Percentiles rank a stretch among this genome's conserved stretches.
phyloP scores from a whole-genome alignment of 92 coral and sea anemone genomes.

The Siderastrea radians region DNA sequence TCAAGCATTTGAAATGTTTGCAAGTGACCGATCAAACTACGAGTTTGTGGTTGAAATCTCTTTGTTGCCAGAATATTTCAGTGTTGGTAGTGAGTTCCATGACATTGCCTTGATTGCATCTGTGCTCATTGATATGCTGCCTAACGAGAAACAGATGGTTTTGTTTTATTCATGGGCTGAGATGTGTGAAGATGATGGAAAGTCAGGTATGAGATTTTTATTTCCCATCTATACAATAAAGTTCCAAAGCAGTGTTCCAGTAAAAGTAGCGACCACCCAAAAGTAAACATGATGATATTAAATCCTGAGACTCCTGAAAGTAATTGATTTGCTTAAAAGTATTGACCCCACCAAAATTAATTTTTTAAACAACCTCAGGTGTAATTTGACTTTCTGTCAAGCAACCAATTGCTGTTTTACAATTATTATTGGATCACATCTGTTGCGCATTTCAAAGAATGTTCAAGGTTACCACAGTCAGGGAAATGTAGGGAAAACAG shows the following conservation, averaged over 20 bases:
- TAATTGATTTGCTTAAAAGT: too few relatives aligned
- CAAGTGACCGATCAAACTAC: constrained; percentile 3
- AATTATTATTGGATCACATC: too few relatives aligned
- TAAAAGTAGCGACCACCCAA: not conserved
- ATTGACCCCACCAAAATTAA: too few relatives aligned
- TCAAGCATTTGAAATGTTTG: not conserved
- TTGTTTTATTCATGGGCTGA: constrained; percentile 28
- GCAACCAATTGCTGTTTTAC: too few relatives aligned
- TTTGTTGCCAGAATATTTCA: constrained; percentile 4
- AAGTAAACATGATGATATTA: not conserved
- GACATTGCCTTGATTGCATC: constrained; percentile 26
- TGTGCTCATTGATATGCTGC: not conserved
- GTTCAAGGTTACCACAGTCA: too few relatives aligned
- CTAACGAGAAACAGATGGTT: not conserved
- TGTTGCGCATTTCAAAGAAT: too few relatives aligned
- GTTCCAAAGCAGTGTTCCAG: too few relatives aligned
- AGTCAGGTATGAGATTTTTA: not conserved
- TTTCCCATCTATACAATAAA: not conserved
- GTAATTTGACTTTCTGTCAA: too few relatives aligned
- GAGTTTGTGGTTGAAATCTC: constrained; percentile 21
- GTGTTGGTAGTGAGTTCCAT: constrained; percentile 10
- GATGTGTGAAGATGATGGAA: constrained; percentile 6
- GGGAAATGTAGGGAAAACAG: too few relatives aligned
- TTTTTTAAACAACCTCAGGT: too few relatives aligned
- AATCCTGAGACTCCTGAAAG: too few relatives aligned